A percentile compares a stretch with the other conserved stretches of the same genome.
These are phyloP conservation scores for Caranx ignobilis DNA, from an alignment of 2,113 vertebrate species.

Conservation along the genomic window DNA sequence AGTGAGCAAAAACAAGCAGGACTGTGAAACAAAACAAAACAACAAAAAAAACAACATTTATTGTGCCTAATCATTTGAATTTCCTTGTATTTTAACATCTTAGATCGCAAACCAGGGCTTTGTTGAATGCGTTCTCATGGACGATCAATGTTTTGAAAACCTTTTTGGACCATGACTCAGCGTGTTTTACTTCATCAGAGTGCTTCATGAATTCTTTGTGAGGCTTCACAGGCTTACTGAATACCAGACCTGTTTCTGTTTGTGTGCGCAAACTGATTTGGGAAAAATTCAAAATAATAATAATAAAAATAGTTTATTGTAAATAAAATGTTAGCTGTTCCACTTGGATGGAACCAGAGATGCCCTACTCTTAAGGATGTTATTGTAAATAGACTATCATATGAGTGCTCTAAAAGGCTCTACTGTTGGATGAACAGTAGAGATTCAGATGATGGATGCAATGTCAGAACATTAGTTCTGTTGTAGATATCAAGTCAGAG, in stretches of 20 bases:
- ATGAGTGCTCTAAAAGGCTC: slow-evolving; percentile 53
- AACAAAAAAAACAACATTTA: slow-evolving; percentile 45
- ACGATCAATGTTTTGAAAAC: slow-evolving; percentile 56
- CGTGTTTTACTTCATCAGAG: slow-evolving; percentile 58
- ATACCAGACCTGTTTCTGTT: slow-evolving; percentile 58
- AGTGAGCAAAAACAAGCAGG: slow-evolving; percentile 54
- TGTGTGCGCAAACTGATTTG: slow-evolving; percentile 55
- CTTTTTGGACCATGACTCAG: slow-evolving; percentile 43
- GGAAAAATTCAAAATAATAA: slow-evolving; percentile 14
- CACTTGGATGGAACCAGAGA: slow-evolving; percentile 43
- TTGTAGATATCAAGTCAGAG: slow-evolving; percentile 68
- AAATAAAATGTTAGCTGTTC: slow-evolving; percentile 71
- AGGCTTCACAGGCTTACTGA: slow-evolving; percentile 40
- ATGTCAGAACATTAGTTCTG: slow-evolving; percentile 63
- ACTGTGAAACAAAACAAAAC: slow-evolving; percentile 44
- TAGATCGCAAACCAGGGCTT: slow-evolving; percentile 51
- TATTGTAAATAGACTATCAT: slow-evolving; percentile 69
- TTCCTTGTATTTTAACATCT: slow-evolving; percentile 62
- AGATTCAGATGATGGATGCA: slow-evolving; percentile 54
- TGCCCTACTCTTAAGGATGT: slow-evolving; percentile 52
- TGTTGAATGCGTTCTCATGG: slow-evolving; percentile 61
- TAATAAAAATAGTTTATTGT: slow-evolving; percentile 58
- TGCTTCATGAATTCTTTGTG: slow-evolving; percentile 41
- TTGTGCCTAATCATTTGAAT: slow-evolving; percentile 77
- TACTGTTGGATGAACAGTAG: slow-evolving; percentile 59